Conservation (phyloP, 2,888 invertebrate genomes). For the Apotomis turbidana region DNA sequence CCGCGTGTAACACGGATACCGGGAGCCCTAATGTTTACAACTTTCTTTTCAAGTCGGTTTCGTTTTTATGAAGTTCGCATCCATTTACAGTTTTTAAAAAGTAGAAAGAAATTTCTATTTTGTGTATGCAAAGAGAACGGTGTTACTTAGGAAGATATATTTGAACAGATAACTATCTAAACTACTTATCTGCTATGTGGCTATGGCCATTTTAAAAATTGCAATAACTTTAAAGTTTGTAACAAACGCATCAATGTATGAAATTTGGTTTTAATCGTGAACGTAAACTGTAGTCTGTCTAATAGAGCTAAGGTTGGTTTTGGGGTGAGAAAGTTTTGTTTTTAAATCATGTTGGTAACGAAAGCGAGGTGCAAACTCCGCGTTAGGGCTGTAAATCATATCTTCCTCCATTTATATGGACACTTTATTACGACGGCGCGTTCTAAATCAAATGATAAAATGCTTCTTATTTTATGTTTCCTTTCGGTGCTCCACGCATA, state of each 20-base stretch:
- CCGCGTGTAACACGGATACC: no score
- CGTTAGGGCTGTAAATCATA: conserved; percentile 77
- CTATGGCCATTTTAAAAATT: conserved; percentile 40
- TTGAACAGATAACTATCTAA: conserved; percentile 19
- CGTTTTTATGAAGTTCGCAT: no score
- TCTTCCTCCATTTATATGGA: conserved; percentile 81
- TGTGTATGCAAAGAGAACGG: neutral
- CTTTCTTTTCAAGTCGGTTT: no score
- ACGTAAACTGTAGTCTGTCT: conserved; percentile 32
- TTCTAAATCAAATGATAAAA: conserved; percentile 84
- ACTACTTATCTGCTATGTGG: conserved; percentile 10
- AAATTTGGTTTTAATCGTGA: conserved; percentile 25
- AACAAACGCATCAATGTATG: conserved; percentile 41
- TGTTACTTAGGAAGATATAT: conserved; percentile 21
- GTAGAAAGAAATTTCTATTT: neutral
- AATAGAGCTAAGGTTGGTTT: conserved; percentile 40
- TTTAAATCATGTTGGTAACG: conserved; percentile 59
- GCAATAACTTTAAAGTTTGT: conserved; percentile 43
- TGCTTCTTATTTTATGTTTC: conserved; percentile 80
- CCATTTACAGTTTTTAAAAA: no score
- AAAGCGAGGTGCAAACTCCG: conserved; percentile 71
- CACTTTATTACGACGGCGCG: conserved; percentile 80
- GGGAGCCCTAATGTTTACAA: no score
- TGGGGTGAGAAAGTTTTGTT: conserved; percentile 54
- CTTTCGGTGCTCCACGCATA: conserved; percentile 72